Percentiles rank a stretch among this genome's conserved stretches.
Conservation (phyloP, 1,140 invertebrate species). For the Drosophila pachea region DNA sequence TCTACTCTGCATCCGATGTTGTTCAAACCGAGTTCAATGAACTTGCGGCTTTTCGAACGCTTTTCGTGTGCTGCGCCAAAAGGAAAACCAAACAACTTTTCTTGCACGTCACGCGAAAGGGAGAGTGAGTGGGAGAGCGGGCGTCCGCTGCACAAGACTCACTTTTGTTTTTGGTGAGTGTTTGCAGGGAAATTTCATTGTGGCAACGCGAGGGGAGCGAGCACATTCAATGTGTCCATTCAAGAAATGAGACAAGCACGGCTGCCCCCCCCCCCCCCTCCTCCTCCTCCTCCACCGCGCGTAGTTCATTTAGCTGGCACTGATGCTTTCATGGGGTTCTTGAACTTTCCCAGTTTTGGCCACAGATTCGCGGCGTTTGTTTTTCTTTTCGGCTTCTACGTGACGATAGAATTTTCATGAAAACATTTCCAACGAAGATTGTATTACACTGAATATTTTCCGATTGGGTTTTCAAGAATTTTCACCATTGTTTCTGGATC, state of each 20-base stretch:
- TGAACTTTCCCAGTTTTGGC: slow-evolving; percentile 50
- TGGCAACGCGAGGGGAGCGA: not conserved
- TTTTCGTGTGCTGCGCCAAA: slow-evolving; percentile 21
- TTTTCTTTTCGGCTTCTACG: slow-evolving; percentile 34
- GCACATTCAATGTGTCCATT: slow-evolving; percentile 13
- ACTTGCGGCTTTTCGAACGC: slow-evolving; percentile 39
- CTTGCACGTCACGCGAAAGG: not conserved
- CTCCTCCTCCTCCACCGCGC: not conserved
- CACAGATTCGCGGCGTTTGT: slow-evolving; percentile 42
- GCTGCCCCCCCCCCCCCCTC: slow-evolving; percentile 1
- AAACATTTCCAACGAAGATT: slow-evolving; percentile 35
- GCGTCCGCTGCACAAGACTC: slow-evolving; percentile 29
- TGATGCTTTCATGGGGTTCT: slow-evolving; percentile 69
- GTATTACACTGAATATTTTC: slow-evolving; percentile 35
- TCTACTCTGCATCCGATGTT: slow-evolving; percentile 48
- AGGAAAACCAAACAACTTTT: slow-evolving; percentile 28
- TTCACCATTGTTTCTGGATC: not conserved
- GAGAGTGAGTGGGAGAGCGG: not conserved
- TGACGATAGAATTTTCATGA: not conserved
- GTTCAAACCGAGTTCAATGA: slow-evolving; percentile 49
- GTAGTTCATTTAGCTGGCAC: slow-evolving; percentile 36
- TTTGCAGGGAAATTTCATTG: slow-evolving; percentile 33
- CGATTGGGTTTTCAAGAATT: slow-evolving; percentile 19
- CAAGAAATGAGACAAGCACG: slow-evolving; percentile 59
- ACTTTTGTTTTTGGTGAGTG: slow-evolving; percentile 54